Percentiles rank a stretch among this genome's conserved stretches.
These are phyloP conservation scores for Parasteatoda tepidariorum DNA, from an alignment of 1,140 invertebrate genomes.

Conservation along the genomic window DNA sequence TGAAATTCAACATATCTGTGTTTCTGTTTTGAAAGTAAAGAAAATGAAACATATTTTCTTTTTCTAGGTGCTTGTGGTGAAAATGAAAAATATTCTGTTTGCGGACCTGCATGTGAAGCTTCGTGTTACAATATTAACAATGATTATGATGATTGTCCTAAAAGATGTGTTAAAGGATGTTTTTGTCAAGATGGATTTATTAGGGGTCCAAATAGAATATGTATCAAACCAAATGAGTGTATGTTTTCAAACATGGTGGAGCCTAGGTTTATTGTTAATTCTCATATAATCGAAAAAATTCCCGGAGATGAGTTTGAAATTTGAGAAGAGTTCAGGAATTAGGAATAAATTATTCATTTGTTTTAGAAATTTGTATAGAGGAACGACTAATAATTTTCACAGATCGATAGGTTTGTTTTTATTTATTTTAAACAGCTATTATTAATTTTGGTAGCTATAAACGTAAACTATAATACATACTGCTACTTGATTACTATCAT, in stretches of 20 bases:
- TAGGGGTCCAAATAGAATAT: conserved; percentile 10
- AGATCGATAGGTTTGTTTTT: too few species aligned
- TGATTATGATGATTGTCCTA: conserved; percentile 6
- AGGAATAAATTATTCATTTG: too few species aligned
- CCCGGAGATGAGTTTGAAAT: too few species aligned
- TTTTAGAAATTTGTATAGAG: too few species aligned
- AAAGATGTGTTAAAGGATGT: conserved; percentile 22
- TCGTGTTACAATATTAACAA: neutral
- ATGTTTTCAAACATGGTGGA: neutral
- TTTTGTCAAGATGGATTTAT: conserved; percentile 36
- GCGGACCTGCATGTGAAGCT: neutral
- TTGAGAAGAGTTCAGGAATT: too few species aligned
- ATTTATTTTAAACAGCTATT: too few species aligned
- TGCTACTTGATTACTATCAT: too few species aligned
- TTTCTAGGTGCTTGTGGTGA: conserved; percentile 9
- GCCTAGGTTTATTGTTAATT: conserved; percentile 45
- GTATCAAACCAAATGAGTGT: conserved; percentile 4
- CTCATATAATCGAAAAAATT: too few species aligned
- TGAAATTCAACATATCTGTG: neutral
- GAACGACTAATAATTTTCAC: too few species aligned
- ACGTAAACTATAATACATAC: too few species aligned
- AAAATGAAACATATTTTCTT: neutral
- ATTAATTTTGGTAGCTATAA: too few species aligned
- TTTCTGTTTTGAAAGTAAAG: neutral
- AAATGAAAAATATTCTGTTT: conserved; percentile 19